phyloP scores from a whole-genome alignment of 2,888 invertebrate genomes.

The Drosophila setosimentum region DNA sequence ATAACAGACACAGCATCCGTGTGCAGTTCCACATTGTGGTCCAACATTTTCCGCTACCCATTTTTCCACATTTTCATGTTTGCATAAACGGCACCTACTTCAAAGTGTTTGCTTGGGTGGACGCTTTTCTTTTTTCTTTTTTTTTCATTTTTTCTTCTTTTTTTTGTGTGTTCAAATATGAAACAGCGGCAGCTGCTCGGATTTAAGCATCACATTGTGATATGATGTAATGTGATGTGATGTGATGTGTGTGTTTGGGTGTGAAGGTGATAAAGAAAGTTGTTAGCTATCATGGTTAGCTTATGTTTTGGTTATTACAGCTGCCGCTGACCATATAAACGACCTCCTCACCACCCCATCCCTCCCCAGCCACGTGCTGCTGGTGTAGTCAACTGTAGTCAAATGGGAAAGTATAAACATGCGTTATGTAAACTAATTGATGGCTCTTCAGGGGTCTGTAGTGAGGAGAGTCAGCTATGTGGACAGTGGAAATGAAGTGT shows the following conservation, averaged over 20 bases:
- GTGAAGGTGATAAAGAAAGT: constrained; percentile 72
- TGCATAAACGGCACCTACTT: constrained; percentile 76
- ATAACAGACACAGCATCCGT: constrained; percentile 51
- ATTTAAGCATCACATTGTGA: constrained; percentile 56
- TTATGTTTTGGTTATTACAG: constrained; percentile 74
- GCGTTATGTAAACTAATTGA: constrained; percentile 75
- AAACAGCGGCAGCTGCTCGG: constrained; percentile 53
- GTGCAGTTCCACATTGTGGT: constrained; percentile 15
- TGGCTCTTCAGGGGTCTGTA: not conserved
- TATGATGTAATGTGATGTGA: constrained; percentile 35
- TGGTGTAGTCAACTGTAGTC: constrained; percentile 53
- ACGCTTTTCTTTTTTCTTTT: constrained; percentile 2
- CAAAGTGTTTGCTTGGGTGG: constrained; percentile 61
- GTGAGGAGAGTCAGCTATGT: not conserved
- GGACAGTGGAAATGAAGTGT: constrained; percentile 2
- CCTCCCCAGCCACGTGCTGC: constrained; percentile 1
- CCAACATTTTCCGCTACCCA: constrained; percentile 12
- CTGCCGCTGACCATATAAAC: constrained; percentile 58
- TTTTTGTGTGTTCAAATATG: constrained; percentile 25
- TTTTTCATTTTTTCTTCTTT: not conserved
- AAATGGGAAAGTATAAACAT: constrained; percentile 58
- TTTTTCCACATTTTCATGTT: constrained; percentile 56
- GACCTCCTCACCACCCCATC: not conserved
- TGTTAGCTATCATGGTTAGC: constrained; percentile 50
- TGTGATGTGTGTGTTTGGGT: constrained; percentile 29